Base-by-base conservation (phyloP, 2,888 invertebrate genomes). In the Drosophila hamatofila region DNA sequence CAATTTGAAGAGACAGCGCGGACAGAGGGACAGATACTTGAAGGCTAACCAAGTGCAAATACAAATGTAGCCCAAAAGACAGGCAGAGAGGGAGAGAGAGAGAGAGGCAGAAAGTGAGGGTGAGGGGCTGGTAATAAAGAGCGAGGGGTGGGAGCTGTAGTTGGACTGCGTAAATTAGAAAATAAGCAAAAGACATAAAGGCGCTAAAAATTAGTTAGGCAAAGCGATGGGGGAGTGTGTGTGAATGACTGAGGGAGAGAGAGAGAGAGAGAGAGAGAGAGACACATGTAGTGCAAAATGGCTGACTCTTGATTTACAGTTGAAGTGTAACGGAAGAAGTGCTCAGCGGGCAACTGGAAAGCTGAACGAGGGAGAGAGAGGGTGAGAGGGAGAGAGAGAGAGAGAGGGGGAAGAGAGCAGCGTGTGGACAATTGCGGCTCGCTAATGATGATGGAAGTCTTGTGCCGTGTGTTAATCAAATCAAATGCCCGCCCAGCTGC, bases 401-500 rank as follows among this genome's bases (percentile, higher is more conserved):
- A 3, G 1, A 0, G 16, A 0, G 44, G 16, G 51, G 8, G 35
- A 14, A 14, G 6, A 5, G 35, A 16, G 35, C 35, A 9, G 51
- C 21, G 33, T 37, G 54, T 25, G 37, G 35, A 37, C 52, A 54
- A 33, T 33, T 11, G 35, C 39, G 30, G 54, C n/a, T 60, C 88
- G 83, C 83, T 84, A 85, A 88, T 84, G 86, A 84, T 84, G 88
- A 88, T 83, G 84, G 88, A 84, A 78, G 88, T 71, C 63, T 72
- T 54, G 70, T 60, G 57, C 52, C 63, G 65, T 87, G 82, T 79
- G 86, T 88, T 84, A 84, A 88, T 88, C 88, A 84, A 88, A 85
- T 84, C 72, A 41, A 75, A 65, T 67, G 68, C 63, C 67, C 72
- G 66, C 66, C 75, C 64, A 55, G 61, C 46, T 56, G 64, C 57